These are phyloP conservation scores for Epinotia demarniana DNA, from an alignment of 2,888 invertebrate species.

Conservation along the genomic window DNA sequence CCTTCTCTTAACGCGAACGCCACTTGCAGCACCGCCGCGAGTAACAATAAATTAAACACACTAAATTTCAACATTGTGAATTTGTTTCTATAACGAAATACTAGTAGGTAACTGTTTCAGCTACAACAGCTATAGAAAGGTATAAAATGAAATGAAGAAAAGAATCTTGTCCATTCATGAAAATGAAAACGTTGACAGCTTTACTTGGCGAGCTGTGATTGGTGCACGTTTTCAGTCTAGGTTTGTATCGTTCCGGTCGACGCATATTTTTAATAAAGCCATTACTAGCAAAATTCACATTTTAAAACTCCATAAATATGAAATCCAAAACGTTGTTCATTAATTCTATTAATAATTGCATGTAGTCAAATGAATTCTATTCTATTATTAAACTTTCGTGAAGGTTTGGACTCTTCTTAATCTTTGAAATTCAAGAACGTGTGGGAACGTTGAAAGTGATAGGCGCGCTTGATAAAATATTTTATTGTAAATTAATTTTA, in stretches of 20 bases:
- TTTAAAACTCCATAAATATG: not conserved
- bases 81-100: constrained; percentile 50
- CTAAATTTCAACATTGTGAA: constrained; percentile 70
- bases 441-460: no score
- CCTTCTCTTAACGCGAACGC: constrained; percentile 88
- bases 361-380: not conserved
- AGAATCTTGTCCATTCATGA: constrained; percentile 62
- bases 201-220: constrained; percentile 82
- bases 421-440: not conserved
- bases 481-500: no score
- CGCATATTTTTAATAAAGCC: constrained; percentile 18
- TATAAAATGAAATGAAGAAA: constrained; percentile 56
- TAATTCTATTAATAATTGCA: no score
- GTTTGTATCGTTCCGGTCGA: constrained; percentile 16
- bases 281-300: not conserved
- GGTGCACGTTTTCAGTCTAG: constrained; percentile 73
- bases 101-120: constrained; percentile 51
- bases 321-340: no score
- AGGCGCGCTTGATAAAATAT: no score
- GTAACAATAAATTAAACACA: constrained; percentile 75
- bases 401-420: not conserved
- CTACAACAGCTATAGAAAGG: constrained; percentile 55
- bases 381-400: not conserved
- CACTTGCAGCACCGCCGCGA: constrained; percentile 72
- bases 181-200: constrained; percentile 79